phyloP scores from a whole-genome alignment of 1,140 invertebrate genomes.

The Coptotermes formosanus region DNA sequence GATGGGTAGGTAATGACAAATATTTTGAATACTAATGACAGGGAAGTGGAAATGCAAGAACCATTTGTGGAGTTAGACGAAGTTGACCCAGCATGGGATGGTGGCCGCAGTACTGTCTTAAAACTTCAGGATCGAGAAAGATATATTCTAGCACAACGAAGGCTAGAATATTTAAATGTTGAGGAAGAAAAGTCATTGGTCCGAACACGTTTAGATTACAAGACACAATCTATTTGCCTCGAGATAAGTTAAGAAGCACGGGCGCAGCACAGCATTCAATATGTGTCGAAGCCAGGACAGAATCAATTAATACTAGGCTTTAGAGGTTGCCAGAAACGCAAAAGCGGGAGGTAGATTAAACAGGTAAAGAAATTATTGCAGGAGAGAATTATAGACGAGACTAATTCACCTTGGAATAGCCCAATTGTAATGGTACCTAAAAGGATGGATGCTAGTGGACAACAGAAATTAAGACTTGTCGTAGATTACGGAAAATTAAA shows the following conservation, averaged over 20 bases:
- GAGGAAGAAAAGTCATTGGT: too few relatives aligned
- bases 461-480: constrained; percentile 29
- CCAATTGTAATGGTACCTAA: constrained; percentile 39
- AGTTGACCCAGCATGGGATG: too few relatives aligned
- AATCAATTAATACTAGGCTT: constrained; percentile 13
- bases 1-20: too few relatives aligned
- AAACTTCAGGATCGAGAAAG: too few relatives aligned
- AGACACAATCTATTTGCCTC: constrained; percentile 30
- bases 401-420: constrained; percentile 36
- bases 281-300: background rate
- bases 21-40: too few relatives aligned
- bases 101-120: too few relatives aligned
- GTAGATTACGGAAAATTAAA: constrained; percentile 41
- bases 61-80: too few relatives aligned
- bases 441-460: constrained; percentile 33
- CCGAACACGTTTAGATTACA: too few relatives aligned
- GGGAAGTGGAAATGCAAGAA: too few relatives aligned
- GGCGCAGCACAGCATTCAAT: too few relatives aligned
- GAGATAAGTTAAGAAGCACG: constrained; percentile 28
- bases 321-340: constrained; percentile 23
- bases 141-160: too few relatives aligned
- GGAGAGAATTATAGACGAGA: constrained; percentile 36
- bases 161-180: too few relatives aligned
- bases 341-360: constrained; percentile 29
- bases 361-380: constrained; percentile 34